Evolutionary conservation across 2,797 vertebrate genomes (phyloP), one percentile per base, ranked within the genome.

Genomic region (Streptopelia turtur): DNA sequence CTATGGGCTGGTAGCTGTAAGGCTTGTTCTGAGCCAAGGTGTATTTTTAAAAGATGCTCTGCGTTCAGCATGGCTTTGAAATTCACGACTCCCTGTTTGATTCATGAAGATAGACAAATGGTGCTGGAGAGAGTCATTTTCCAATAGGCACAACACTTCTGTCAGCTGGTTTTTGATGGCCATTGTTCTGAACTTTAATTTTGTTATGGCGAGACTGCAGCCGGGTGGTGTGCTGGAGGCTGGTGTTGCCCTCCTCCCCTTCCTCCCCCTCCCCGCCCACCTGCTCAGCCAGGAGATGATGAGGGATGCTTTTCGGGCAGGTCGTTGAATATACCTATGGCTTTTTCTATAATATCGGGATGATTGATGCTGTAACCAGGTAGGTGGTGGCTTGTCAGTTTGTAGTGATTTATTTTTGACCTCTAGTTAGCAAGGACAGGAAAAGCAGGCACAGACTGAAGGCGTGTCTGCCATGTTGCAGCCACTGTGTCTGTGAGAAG

Each of bases 211-310:
- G 11, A 14, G 39, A n/a, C 45, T 79, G 56, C 47, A 71, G 49
- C 21, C 5, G 6, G 31, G 23, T 9, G 8, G 24, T n/a, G 55
- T 21, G 15, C 13, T 92, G 45, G 45, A 6, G 3, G 43, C 50
- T 79, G 59, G 21, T 37, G 83, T 49, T 79, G 37, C 20, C 56
- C n/a, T 70, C 28, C 39, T 80, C 76, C 15, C 52, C 80, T 69
- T 65, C 2, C 13, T 50, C 17, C 5, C 2, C 3, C 5, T 60
- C n/a, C 28, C 17, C 3, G 2, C 9, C 52, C 7, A 0, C 28
- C 8, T 9, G 21, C 59, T 50, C 79, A n/a, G 30, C 25, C 28
- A 3, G 24, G n/a, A 47, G 13, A 18, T 30, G 50, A 16, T 0
- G 0, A 41, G 31, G 7, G 25, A 16, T 0, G 13, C 31, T 76